Conservation (phyloP, 2,797 vertebrate species). For the Trachurus trachurus region DNA sequence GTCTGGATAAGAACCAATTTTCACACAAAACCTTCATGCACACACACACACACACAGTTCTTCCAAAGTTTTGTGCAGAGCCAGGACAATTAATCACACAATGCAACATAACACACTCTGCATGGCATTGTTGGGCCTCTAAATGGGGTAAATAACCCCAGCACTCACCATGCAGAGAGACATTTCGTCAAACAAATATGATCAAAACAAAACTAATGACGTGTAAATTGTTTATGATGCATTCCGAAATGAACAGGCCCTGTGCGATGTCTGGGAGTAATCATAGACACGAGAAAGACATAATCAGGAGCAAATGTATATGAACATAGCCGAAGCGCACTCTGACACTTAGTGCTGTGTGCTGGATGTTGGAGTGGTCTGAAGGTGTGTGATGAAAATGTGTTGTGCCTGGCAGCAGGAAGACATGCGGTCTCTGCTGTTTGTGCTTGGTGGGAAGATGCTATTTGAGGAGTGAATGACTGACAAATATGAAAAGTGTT, state of each 20-base stretch:
- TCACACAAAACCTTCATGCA: slow-evolving; percentile 1
- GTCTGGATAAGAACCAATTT: slow-evolving; percentile 34
- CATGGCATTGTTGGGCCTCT: slow-evolving; percentile 64
- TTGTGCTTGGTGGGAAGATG: slow-evolving; percentile 34
- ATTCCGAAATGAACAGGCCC: slow-evolving; percentile 77
- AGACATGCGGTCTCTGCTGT: slow-evolving; percentile 44
- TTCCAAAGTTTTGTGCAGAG: slow-evolving; percentile 68
- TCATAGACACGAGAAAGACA: slow-evolving; percentile 81
- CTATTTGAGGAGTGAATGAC: slow-evolving; percentile 55
- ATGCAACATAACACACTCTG: slow-evolving; percentile 62
- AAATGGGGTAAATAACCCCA: slow-evolving; percentile 84
- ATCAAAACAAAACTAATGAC: slow-evolving; percentile 90
- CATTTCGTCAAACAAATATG: slow-evolving; percentile 87
- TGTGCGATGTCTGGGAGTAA: slow-evolving; percentile 76
- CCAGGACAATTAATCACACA: slow-evolving; percentile 83
- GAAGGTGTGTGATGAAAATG: slow-evolving; percentile 52
- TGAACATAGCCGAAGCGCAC: slow-evolving; percentile 68
- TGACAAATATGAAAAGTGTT: slow-evolving; percentile 58
- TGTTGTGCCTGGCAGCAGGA: slow-evolving; percentile 22
- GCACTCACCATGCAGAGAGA: slow-evolving; percentile 79
- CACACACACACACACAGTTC: background rate
- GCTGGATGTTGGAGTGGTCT: slow-evolving; percentile 37
- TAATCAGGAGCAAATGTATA: slow-evolving; percentile 85
- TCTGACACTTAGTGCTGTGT: slow-evolving; percentile 56
- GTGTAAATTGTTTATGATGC: slow-evolving; percentile 89